Percentiles rank a stretch among this genome's conserved stretches.
phyloP scores from a whole-genome alignment of 2,888 invertebrate species.

The Mesorhabditis belari region DNA sequence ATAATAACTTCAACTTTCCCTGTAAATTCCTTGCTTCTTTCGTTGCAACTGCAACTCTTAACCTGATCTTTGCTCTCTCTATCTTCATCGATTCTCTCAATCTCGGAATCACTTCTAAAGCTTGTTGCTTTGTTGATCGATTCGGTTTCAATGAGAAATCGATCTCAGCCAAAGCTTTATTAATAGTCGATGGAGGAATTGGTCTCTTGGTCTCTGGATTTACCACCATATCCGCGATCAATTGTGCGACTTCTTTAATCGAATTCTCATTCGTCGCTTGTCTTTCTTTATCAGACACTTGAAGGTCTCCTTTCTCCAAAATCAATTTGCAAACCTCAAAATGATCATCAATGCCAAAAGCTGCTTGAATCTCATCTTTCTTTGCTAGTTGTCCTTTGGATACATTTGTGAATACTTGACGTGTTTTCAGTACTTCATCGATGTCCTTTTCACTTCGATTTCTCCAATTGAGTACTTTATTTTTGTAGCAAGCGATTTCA shows the following conservation, averaged over 20 bases:
- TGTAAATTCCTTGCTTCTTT: conserved; percentile 72
- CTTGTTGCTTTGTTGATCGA: conserved; percentile 87
- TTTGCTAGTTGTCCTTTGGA: conserved; percentile 92
- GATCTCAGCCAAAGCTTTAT: conserved; percentile 89
- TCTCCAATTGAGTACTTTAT: conserved; percentile 96
- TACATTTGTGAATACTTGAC: conserved; percentile 90
- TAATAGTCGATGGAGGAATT: conserved; percentile 89
- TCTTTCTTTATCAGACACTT: conserved; percentile 96
- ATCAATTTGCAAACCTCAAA: conserved; percentile 86
- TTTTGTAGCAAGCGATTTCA: conserved; percentile 98
- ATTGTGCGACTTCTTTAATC: conserved; percentile 54
- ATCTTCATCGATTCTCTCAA: conserved; percentile 77
- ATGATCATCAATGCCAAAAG: conserved; percentile 82
- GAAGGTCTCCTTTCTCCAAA: conserved; percentile 86
- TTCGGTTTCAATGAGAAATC: conserved; percentile 93
- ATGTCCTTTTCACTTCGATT: conserved; percentile 96
- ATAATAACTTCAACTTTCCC: conserved; percentile 58
- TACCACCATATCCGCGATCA: conserved; percentile 75
- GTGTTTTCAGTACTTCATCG: conserved; percentile 94
- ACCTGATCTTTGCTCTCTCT: conserved; percentile 88
- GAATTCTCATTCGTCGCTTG: conserved; percentile 41
- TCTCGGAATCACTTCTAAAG: conserved; percentile 82
- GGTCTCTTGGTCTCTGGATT: conserved; percentile 94
- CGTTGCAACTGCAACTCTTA: conserved; percentile 71
- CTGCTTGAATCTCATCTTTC: conserved; percentile 82